A percentile compares a stretch with the other conserved stretches of the same genome.
These are phyloP conservation scores for Belgica antarctica DNA, from an alignment of 2,888 invertebrate species.

Conservation along the genomic window DNA sequence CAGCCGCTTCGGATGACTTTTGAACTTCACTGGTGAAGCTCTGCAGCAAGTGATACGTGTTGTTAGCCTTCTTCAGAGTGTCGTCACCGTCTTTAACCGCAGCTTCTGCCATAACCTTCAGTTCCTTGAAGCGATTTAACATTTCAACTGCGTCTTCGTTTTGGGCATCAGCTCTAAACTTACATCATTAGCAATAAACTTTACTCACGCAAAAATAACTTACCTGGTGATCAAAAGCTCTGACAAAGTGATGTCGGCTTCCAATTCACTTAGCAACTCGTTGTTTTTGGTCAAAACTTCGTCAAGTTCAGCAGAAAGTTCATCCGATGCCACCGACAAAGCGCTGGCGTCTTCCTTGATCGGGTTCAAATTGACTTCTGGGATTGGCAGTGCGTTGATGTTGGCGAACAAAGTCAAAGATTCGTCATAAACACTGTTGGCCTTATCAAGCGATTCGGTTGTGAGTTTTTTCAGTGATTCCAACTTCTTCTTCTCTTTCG, in stretches of 20 bases:
- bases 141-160: conserved; percentile 79
- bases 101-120: conserved; percentile 72
- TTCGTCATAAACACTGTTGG: conserved; percentile 75
- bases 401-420: conserved; percentile 77
- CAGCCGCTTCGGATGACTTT: conserved; percentile 76
- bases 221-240: conserved; percentile 65
- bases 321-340: conserved; percentile 67
- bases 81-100: conserved; percentile 83
- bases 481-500: conserved; percentile 67
- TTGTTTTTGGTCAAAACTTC: conserved; percentile 50
- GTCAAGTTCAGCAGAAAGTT: conserved; percentile 17
- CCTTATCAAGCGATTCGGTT: conserved; percentile 69
- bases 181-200: conserved; percentile 3
- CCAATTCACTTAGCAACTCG: conserved; percentile 60
- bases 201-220: neutral
- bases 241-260: conserved; percentile 65
- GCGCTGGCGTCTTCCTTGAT: conserved; percentile 67
- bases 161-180: conserved; percentile 60
- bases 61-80: conserved; percentile 74
- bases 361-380: conserved; percentile 69
- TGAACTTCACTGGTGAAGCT: conserved; percentile 89
- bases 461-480: conserved; percentile 69
- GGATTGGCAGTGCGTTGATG: conserved; percentile 74
- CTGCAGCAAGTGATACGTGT: conserved; percentile 64
- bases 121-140: conserved; percentile 73